Evolutionary conservation across 23 tunicate genomes (phyloP).

Genomic region (Halocynthia roretzi): DNA sequence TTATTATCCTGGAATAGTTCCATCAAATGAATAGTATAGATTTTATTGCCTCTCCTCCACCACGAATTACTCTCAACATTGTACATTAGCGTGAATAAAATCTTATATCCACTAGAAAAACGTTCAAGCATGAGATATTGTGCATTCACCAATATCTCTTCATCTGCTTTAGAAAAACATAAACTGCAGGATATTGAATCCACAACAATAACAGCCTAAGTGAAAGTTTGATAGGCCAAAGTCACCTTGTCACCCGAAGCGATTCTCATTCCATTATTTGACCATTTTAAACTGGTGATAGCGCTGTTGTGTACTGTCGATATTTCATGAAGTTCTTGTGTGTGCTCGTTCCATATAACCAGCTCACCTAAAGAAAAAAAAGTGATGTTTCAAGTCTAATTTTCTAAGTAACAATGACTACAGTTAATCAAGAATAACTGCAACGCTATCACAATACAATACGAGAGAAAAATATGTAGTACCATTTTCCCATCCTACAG

Average conservation of each 20-base stretch:
- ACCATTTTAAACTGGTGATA: constrained; percentile 45
- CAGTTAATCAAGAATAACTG: neutral
- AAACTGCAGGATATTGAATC: too few species aligned
- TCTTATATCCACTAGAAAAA: too few species aligned
- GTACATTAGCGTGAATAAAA: too few species aligned
- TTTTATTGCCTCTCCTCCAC: too few species aligned
- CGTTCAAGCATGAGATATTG: too few species aligned
- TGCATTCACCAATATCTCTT: too few species aligned
- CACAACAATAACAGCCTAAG: too few species aligned
- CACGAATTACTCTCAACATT: too few species aligned
- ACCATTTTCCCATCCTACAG: constrained; percentile 85
- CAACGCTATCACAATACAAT: neutral
- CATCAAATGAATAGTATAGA: too few species aligned
- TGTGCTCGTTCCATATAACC: constrained; percentile 64
- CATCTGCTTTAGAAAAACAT: too few species aligned
- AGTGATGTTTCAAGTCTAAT: neutral
- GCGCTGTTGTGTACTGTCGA: constrained; percentile 39
- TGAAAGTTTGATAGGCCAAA: too few species aligned
- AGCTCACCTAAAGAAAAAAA: constrained; percentile 30
- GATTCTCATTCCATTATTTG: constrained; percentile 41
- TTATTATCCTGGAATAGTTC: neutral
- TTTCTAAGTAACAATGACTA: neutral
- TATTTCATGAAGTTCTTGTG: constrained; percentile 41
- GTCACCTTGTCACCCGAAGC: constrained; percentile 66
- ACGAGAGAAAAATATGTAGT: neutral